A percentile compares a stretch with the other conserved stretches of the same genome.
These are phyloP conservation scores for Wasmannia auropunctata DNA, from an alignment of 1,140 invertebrate species.

Conservation along the genomic window DNA sequence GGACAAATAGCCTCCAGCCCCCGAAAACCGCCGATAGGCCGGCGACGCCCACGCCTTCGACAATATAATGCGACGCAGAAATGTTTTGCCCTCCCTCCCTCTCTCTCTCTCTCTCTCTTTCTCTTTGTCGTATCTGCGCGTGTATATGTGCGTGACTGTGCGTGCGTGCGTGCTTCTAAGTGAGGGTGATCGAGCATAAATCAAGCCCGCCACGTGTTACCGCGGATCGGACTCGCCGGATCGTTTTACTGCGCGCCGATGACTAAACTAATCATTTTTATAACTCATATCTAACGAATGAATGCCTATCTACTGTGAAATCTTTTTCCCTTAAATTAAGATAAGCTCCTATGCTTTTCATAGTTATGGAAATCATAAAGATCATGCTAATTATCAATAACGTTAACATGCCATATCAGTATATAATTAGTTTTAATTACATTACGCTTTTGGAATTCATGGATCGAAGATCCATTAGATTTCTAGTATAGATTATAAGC, in stretches of 20 bases:
- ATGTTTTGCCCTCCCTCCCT: neutral
- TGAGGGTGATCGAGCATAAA: conserved; percentile 41
- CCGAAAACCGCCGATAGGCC: conserved; percentile 47
- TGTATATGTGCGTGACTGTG: neutral
- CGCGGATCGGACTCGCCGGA: conserved; percentile 25
- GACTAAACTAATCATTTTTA: conserved; percentile 33
- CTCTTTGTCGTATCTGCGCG: neutral
- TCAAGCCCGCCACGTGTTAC: conserved; percentile 34
- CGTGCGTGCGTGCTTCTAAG: neutral
- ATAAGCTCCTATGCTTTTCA: neutral
- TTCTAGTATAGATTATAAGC: neutral
- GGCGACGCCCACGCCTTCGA: conserved; percentile 34
- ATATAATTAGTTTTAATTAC: neutral
- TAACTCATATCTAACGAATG: conserved; percentile 29
- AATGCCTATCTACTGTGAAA: neutral
- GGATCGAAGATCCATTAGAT: neutral
- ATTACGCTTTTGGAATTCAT: neutral
- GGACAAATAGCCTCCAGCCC: conserved; percentile 53
- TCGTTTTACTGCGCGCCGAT: conserved; percentile 27
- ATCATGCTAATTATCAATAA: neutral
- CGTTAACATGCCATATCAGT: neutral
- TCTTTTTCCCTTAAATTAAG: neutral
- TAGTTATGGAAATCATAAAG: neutral
- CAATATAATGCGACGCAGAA: conserved; percentile 41
- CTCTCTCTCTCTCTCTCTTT: neutral